Conservation (phyloP, 2,888 invertebrate species). For the Dione juno region DNA sequence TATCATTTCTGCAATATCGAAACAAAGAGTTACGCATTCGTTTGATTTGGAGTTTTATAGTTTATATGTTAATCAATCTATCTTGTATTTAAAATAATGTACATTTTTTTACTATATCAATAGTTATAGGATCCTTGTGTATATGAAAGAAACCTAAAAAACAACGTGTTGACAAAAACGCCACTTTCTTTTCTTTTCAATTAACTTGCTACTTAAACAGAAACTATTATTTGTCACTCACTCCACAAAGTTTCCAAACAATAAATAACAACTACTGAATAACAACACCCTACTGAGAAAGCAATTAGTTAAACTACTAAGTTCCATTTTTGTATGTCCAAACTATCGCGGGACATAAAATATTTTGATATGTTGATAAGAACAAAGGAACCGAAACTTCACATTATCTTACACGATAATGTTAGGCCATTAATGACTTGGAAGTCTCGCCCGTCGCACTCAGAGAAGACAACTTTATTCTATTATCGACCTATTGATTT, state of each 20-base stretch:
- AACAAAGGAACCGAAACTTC: conserved; percentile 67
- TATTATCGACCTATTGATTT: conserved; percentile 26
- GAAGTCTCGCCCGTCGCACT: conserved; percentile 57
- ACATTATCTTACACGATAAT: conserved; percentile 76
- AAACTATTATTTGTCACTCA: conserved; percentile 23
- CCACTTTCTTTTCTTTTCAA: conserved; percentile 12
- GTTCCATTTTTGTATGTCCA: conserved; percentile 51
- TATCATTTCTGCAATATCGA: too few relatives aligned
- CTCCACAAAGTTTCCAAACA: conserved; percentile 27
- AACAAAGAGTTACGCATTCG: too few relatives aligned
- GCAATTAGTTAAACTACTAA: conserved; percentile 43
- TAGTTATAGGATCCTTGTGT: too few relatives aligned
- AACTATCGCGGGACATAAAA: conserved; percentile 73
- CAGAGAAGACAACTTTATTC: conserved; percentile 69
- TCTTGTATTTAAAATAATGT: neutral
- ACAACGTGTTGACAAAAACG: neutral
- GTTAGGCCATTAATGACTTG: conserved; percentile 73
- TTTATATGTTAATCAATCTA: neutral
- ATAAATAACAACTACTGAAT: conserved; percentile 31
- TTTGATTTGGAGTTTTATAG: neutral
- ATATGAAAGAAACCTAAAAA: neutral
- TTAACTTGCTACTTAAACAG: conserved; percentile 24
- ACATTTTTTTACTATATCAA: neutral
- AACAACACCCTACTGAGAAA: conserved; percentile 41
- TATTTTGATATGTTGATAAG: conserved; percentile 79